These are phyloP conservation scores for Scomberomorus guttatus DNA, from an alignment of 2,797 vertebrate genomes.

Conservation along the genomic window DNA sequence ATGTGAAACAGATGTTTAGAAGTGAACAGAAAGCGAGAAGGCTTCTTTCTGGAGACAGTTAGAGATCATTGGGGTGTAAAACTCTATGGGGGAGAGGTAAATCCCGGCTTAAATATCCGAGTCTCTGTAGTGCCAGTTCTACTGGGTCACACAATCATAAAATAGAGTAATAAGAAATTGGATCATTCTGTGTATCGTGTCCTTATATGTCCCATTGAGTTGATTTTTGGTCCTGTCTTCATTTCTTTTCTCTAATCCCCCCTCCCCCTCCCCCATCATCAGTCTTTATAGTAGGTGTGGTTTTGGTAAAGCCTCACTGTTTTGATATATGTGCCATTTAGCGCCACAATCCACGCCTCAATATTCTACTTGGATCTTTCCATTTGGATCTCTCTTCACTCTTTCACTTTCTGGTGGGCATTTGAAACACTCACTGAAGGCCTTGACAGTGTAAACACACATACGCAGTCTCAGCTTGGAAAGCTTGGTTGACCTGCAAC, in stretches of 20 bases:
- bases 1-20: slow-evolving; percentile 81
- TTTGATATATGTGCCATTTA: slow-evolving; percentile 43
- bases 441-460: slow-evolving; percentile 65
- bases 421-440: slow-evolving; percentile 51
- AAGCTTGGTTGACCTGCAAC: slow-evolving; percentile 40
- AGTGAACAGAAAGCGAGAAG: slow-evolving; percentile 50
- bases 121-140: slow-evolving; percentile 50
- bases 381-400: slow-evolving; percentile 40
- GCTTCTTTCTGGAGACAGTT: slow-evolving; percentile 68
- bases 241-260: slow-evolving; percentile 11
- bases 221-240: slow-evolving; percentile 18
- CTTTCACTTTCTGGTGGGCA: slow-evolving; percentile 34
- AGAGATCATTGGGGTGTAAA: slow-evolving; percentile 73
- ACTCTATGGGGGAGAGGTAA: slow-evolving; percentile 70
- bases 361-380: slow-evolving; percentile 44
- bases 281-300: slow-evolving; percentile 46
- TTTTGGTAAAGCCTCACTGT: slow-evolving; percentile 43
- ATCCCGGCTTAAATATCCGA: slow-evolving; percentile 66
- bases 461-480: slow-evolving; percentile 40
- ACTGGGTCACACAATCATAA: slow-evolving; percentile 65
- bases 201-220: slow-evolving; percentile 57
- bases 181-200: slow-evolving; percentile 53
- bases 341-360: slow-evolving; percentile 36
- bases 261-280: slow-evolving; percentile 44
- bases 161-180: slow-evolving; percentile 52